Base-by-base conservation (phyloP, 2,888 invertebrate genomes). In the Panorpa germanica region DNA sequence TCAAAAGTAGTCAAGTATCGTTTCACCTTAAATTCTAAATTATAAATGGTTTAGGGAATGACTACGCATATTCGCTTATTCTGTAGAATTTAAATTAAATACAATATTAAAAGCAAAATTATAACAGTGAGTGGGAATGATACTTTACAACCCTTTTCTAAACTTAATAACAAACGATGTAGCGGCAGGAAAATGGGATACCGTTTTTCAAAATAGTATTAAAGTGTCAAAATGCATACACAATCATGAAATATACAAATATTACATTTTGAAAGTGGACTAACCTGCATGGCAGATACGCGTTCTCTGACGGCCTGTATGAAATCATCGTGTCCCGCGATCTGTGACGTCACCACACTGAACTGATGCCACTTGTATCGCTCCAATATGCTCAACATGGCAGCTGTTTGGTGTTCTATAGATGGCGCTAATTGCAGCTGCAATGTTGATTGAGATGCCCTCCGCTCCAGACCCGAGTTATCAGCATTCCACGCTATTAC, bases 401-500 rank as follows among this genome's bases (percentile, higher is more conserved):
- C 93, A 30, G 83, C 80, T 22, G 90, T 88, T 58, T 91, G 95
- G 52, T 96, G 95, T 55, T 88, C 86, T 43, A 96, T 71, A 32
- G 91, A 88, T 37, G 96, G 95, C 32, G 95, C 95, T 52, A 96
- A 63, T 57, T 95, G 95, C 39, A 90, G 65, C 46, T 85, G 82
- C 44, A 91, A 62, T 35, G 83, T 83, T 29, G 83, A 82, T 53
- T 86, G 82, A 15, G 85, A 82, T 22, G 83, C 82, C 39, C 75
- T 55, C 38, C 69, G 59, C 45, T 69, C 69, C 34, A 90, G 64
- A 21, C 90, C 93, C 22, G 91, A 86, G 56, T 93, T 93, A 55
- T 95, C 93, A 6, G 91, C 90, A 56, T 93, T 93, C 93, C 93
- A 95, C 6, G 88, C 86, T 43, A 93, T 86, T 30, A 93, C 88